Conservation (phyloP, 2,888 invertebrate species). For the Lochmaea crataegi region DNA sequence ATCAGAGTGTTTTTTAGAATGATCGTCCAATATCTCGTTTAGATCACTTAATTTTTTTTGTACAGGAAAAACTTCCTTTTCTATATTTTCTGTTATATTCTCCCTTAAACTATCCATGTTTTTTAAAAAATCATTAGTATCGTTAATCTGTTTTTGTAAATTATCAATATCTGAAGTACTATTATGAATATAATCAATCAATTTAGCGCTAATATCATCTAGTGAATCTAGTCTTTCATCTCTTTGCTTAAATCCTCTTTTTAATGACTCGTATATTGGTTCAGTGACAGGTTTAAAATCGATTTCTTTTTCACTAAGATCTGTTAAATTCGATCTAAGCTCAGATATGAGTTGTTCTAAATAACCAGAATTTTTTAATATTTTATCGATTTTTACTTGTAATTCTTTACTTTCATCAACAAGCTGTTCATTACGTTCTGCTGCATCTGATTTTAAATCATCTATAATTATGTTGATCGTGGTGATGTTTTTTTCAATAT, state of each 20-base stretch:
- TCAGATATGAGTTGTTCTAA: background rate
- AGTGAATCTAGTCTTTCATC: conserved; percentile 19
- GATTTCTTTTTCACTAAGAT: background rate
- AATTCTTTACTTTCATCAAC: conserved; percentile 11
- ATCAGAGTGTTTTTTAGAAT: background rate
- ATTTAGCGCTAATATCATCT: conserved; percentile 9
- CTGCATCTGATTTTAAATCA: background rate
- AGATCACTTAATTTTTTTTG: conserved; percentile 1
- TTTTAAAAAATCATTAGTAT: conserved; percentile 2
- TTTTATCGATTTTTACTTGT: background rate
- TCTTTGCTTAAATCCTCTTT: background rate
- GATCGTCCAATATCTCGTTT: conserved; percentile 5
- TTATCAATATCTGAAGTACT: background rate
- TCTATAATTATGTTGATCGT: background rate
- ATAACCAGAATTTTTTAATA: conserved; percentile 5
- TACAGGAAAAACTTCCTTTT: background rate
- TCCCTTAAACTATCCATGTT: conserved; percentile 2
- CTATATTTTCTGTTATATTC: conserved; percentile 1
- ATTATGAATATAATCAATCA: conserved; percentile 10
- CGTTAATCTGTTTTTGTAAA: conserved; percentile 3
- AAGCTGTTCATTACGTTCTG: background rate
- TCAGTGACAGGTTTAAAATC: conserved; percentile 14
- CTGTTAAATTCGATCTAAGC: background rate
- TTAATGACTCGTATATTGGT: background rate
- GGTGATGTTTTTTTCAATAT: conserved; percentile 11